Conservation (phyloP, 2,888 invertebrate genomes). For the Heliconius aoede region DNA sequence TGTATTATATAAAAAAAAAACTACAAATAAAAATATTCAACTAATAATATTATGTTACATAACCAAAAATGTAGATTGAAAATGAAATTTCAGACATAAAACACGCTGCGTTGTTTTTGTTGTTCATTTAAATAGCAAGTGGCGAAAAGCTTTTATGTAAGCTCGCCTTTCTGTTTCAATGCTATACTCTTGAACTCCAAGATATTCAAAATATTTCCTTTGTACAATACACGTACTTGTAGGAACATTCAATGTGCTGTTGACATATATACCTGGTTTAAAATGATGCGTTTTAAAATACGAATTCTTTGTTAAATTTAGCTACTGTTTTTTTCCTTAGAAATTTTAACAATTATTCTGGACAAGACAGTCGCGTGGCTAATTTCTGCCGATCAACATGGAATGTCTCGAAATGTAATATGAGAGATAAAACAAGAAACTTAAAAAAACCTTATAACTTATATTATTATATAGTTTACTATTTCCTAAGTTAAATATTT, state of each 20-base stretch:
- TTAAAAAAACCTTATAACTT: too few relatives aligned
- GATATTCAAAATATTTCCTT: slow-evolving; percentile 11
- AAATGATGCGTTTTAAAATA: not conserved
- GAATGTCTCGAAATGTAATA: not conserved
- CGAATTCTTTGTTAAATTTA: not conserved
- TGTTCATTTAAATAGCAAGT: not conserved
- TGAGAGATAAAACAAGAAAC: not conserved
- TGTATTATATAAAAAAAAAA: too few relatives aligned
- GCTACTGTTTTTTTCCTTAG: not conserved
- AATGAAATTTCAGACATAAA: not conserved
- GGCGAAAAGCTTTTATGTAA: not conserved
- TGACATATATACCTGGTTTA: not conserved
- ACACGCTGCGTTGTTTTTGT: not conserved
- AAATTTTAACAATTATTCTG: not conserved
- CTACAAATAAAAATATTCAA: too few relatives aligned
- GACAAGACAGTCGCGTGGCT: not conserved
- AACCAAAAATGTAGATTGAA: too few relatives aligned
- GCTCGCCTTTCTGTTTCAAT: not conserved
- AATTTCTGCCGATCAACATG: not conserved
- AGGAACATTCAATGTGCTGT: not conserved
- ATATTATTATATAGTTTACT: too few relatives aligned
- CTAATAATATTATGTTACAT: too few relatives aligned
- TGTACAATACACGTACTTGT: not conserved
- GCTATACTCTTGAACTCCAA: not conserved
- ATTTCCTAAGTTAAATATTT: too few relatives aligned